phyloP scores from a whole-genome alignment of 2,797 vertebrate species.

The Cynodonichthys magdalenae region DNA sequence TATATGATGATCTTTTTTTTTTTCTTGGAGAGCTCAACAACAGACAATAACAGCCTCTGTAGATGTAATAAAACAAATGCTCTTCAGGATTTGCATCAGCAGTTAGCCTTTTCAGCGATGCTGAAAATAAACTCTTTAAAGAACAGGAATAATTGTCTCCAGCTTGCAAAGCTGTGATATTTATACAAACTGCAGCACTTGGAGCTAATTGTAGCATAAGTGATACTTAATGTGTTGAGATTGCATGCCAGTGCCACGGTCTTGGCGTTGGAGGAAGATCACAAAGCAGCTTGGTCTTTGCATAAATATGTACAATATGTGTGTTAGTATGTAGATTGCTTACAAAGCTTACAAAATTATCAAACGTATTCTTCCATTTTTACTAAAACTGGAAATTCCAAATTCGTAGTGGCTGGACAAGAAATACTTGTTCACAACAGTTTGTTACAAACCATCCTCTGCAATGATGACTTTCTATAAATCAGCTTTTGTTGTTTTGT shows the following conservation, averaged over 20 bases:
- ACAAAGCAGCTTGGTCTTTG: not conserved
- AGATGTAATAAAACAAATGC: conserved; percentile 37
- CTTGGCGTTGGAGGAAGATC: not conserved
- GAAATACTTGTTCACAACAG: too few relatives aligned
- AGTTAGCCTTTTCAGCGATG: conserved; percentile 27
- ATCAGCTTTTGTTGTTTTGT: too few relatives aligned
- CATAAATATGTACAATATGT: not conserved
- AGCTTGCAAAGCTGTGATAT: not conserved
- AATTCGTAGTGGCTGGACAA: too few relatives aligned
- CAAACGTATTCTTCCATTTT: too few relatives aligned
- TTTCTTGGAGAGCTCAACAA: conserved; percentile 9
- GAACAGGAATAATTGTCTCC: conserved; percentile 10
- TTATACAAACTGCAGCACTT: conserved; percentile 2
- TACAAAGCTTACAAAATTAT: too few relatives aligned
- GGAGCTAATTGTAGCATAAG: conserved; percentile 13
- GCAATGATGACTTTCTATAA: too few relatives aligned
- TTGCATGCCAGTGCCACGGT: not conserved
- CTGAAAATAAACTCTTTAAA: conserved; percentile 29
- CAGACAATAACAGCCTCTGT: conserved; percentile 18
- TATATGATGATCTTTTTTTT: conserved; percentile 17
- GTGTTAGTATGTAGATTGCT: not conserved
- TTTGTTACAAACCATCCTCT: too few relatives aligned
- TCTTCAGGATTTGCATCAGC: conserved; percentile 37
- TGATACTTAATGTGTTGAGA: conserved; percentile 3
- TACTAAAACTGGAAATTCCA: too few relatives aligned